Evolutionary conservation across 2,888 invertebrate species (phyloP).

Genomic region (Eupsilia transversa): DNA sequence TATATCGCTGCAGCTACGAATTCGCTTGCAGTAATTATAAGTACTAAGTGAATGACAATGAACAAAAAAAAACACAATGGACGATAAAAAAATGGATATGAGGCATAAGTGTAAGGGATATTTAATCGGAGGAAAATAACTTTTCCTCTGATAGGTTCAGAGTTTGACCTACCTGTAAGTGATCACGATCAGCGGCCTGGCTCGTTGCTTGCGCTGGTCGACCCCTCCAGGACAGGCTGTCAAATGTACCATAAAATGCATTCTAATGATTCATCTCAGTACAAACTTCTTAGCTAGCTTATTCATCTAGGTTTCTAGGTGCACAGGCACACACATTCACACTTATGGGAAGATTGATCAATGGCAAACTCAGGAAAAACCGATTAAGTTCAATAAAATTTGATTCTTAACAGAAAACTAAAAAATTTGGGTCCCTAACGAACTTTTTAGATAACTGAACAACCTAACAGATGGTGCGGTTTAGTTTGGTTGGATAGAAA

Average conservation of each 20-base stretch:
- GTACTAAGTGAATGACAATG: slow-evolving; percentile 9
- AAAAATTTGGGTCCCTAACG: too few species aligned
- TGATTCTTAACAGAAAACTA: neutral
- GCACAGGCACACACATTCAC: slow-evolving; percentile 7
- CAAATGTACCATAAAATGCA: slow-evolving; percentile 75
- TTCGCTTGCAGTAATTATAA: slow-evolving; percentile 48
- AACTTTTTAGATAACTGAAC: neutral
- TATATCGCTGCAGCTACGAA: slow-evolving; percentile 45
- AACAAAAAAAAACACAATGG: slow-evolving; percentile 10
- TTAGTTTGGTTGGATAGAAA: neutral
- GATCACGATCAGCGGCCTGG: slow-evolving; percentile 5
- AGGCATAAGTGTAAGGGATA: neutral
- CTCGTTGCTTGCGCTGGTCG: slow-evolving; percentile 17
- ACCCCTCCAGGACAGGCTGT: slow-evolving; percentile 70
- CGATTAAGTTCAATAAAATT: neutral
- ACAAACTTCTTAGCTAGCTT: slow-evolving; percentile 28
- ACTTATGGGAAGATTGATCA: slow-evolving; percentile 38
- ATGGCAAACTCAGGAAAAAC: neutral
- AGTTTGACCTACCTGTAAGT: slow-evolving; percentile 62
- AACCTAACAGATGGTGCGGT: neutral
- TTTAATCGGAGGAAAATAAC: neutral
- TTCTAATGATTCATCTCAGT: slow-evolving; percentile 71
- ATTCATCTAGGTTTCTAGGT: neutral
- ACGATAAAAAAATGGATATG: neutral
- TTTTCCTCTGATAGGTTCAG: neutral